These are phyloP conservation scores for Leptinotarsa tumamoca DNA, from an alignment of 2,888 invertebrate species.

Conservation along the genomic window DNA sequence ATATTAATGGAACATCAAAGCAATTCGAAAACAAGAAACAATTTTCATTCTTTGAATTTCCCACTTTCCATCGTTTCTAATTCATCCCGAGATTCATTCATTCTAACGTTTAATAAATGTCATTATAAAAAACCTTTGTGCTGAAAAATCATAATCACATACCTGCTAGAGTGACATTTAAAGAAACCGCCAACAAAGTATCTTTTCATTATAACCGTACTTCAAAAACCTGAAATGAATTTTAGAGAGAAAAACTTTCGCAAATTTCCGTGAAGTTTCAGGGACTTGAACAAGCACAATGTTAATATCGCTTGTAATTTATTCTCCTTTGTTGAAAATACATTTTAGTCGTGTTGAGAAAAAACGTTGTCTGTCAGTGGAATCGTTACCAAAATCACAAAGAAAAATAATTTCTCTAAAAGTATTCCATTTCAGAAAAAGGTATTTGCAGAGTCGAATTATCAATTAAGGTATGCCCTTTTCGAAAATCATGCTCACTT, in stretches of 20 bases:
- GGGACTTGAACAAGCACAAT: not conserved
- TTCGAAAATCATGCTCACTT: not conserved
- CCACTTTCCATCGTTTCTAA: too few relatives aligned
- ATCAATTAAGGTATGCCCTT: not conserved
- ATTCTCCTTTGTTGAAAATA: not conserved
- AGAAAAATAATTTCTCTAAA: not conserved
- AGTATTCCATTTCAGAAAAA: not conserved
- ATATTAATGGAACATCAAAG: not conserved
- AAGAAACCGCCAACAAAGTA: not conserved
- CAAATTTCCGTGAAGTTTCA: not conserved
- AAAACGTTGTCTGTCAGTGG: slow-evolving; percentile 8
- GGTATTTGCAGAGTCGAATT: not conserved
- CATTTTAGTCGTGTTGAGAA: not conserved
- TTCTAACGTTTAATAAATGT: not conserved
- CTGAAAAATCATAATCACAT: not conserved
- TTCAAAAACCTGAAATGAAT: slow-evolving; percentile 1
- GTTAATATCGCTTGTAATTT: not conserved
- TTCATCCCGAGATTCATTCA: not conserved
- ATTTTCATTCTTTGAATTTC: not conserved
- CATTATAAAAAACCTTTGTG: not conserved
- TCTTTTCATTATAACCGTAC: not conserved
- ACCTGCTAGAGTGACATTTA: not conserved
- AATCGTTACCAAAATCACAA: slow-evolving; percentile 3
- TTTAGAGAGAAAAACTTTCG: not conserved
- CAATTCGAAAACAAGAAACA: not conserved